A percentile compares a stretch with the other conserved stretches of the same genome.
Evolutionary conservation across 2,113 vertebrate species (phyloP).

Genomic region (Crotalus helleri): DNA sequence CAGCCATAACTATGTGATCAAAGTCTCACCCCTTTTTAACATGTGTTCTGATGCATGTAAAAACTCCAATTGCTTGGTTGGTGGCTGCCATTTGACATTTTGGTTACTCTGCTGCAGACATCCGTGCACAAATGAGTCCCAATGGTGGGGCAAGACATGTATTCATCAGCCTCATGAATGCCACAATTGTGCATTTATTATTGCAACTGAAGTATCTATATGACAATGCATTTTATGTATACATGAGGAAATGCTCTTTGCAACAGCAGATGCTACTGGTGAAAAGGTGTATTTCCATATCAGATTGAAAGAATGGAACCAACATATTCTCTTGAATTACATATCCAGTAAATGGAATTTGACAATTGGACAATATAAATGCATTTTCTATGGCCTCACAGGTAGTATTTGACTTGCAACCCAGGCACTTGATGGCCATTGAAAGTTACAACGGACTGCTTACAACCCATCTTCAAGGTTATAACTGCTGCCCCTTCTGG

Average conservation of each 20-base stretch:
- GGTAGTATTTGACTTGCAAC: not conserved
- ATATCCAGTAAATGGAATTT: not conserved
- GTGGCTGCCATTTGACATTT: not conserved
- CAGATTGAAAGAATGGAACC: not conserved
- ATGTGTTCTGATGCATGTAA: not conserved
- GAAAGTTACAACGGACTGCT: not conserved
- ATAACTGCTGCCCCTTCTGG: not conserved
- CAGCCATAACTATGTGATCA: not conserved
- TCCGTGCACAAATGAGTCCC: not conserved
- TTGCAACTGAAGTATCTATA: not conserved
- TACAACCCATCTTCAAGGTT: not conserved
- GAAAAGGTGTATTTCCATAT: not conserved
- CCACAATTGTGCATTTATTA: not conserved
- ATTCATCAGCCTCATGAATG: not conserved
- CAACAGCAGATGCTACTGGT: not conserved
- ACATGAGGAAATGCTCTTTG: not conserved
- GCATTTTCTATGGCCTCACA: not conserved
- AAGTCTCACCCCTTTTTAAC: not conserved
- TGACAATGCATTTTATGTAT: not conserved
- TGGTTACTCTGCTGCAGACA: not conserved
- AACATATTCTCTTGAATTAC: not conserved
- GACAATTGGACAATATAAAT: not conserved
- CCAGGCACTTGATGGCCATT: not conserved
- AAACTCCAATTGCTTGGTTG: not conserved
- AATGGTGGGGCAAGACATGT: not conserved